These are phyloP conservation scores for Drosophila ironensis DNA, from an alignment of 1,140 invertebrate species.

Conservation along the genomic window DNA sequence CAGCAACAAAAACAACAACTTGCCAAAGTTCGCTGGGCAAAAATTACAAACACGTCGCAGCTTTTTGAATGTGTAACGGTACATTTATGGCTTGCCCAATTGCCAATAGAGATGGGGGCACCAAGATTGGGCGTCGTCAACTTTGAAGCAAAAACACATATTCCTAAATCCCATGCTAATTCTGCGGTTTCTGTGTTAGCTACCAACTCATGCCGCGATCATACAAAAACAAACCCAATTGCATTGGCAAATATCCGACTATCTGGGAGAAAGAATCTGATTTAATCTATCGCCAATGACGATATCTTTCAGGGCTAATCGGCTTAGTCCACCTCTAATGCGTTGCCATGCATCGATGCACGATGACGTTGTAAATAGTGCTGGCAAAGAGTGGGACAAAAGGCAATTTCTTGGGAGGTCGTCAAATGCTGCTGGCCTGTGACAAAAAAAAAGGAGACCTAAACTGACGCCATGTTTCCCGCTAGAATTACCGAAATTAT, in stretches of 20 bases:
- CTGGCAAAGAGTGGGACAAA: background rate
- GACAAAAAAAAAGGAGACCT: conserved; percentile 16
- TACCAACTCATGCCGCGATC: too few species aligned
- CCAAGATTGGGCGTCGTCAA: background rate
- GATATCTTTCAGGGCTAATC: background rate
- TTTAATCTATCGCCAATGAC: too few species aligned
- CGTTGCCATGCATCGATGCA: conserved; percentile 1
- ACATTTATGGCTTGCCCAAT: conserved; percentile 63
- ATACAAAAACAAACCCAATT: too few species aligned
- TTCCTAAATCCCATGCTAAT: background rate
- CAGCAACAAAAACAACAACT: conserved; percentile 7
- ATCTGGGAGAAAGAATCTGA: background rate
- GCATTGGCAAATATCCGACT: too few species aligned
- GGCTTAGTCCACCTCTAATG: conserved; percentile 12
- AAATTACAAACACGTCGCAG: conserved; percentile 57
- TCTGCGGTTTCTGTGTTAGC: too few species aligned
- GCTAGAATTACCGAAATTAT: conserved; percentile 62
- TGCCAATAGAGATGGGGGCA: conserved; percentile 43
- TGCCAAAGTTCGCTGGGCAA: conserved; percentile 46
- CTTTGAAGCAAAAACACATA: too few species aligned
- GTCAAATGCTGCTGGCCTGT: background rate
- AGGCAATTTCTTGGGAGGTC: background rate
- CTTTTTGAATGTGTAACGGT: conserved; percentile 71
- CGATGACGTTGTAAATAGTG: conserved; percentile 48
- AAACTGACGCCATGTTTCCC: conserved; percentile 66